Percentiles rank a stretch among this genome's conserved stretches.
phyloP scores from a whole-genome alignment of 2,797 vertebrate species.

The Hyperoplus immaculatus region DNA sequence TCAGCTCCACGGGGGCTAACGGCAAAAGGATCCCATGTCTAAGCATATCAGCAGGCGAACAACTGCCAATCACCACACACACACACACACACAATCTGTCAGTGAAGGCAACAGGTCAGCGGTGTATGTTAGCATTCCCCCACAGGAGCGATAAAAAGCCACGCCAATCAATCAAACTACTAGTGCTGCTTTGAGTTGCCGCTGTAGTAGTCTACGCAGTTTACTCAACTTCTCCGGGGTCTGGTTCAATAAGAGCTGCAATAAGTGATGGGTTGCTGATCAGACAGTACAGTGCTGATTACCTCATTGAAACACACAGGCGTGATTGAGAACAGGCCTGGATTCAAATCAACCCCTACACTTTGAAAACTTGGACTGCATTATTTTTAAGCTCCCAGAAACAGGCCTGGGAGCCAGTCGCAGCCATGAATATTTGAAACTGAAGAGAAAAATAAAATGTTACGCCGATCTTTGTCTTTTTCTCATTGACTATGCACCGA shows the following conservation, averaged over 20 bases:
- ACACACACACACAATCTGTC: constrained; percentile 13
- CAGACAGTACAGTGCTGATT: constrained; percentile 40
- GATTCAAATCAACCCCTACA: constrained; percentile 33
- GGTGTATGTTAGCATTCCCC: constrained; percentile 58
- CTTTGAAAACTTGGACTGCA: neutral
- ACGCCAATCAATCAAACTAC: constrained; percentile 62
- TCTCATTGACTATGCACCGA: constrained; percentile 23
- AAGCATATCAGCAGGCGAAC: constrained; percentile 63
- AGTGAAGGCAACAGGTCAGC: constrained; percentile 55
- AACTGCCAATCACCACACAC: constrained; percentile 70
- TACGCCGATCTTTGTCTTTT: constrained; percentile 37
- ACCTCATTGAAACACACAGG: constrained; percentile 31
- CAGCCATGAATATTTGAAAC: constrained; percentile 21
- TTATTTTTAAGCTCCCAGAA: constrained; percentile 26
- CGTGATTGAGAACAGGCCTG: constrained; percentile 20
- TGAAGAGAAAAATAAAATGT: neutral
- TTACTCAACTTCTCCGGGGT: constrained; percentile 39
- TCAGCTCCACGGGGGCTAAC: constrained; percentile 42
- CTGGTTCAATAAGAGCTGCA: constrained; percentile 49
- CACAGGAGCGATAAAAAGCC: constrained; percentile 44
- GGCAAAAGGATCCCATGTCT: constrained; percentile 54
- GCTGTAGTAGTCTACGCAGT: constrained; percentile 40
- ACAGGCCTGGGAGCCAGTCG: constrained; percentile 18
- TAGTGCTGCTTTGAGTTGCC: constrained; percentile 19
- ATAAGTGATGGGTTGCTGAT: constrained; percentile 59